Evolutionary conservation across 2,797 vertebrate species (phyloP), one percentile per base, ranked within the genome.

Genomic region (Channallabes apus): DNA sequence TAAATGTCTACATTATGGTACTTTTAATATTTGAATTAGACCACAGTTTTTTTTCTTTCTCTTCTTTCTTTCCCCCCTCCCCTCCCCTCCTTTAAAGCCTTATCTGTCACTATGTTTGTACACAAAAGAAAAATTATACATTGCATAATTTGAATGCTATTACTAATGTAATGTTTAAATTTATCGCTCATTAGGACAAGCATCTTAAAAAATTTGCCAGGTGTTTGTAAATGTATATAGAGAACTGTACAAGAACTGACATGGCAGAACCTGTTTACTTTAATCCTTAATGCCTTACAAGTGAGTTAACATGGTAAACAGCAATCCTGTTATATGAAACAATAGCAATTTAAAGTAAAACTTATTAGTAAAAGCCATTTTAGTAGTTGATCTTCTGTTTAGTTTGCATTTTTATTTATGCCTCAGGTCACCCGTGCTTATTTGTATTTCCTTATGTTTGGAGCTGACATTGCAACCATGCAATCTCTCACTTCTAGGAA

Each of bases 401-500:
- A 32, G 54, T 58, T 76, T 76, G 51, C 9, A 77, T 29, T 3
- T 73, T 73, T 73, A 73, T 6, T 73, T 6, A 51, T n/a, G 71
- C 24, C 24, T 7, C 41, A 51, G 6, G n/a, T 27, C 41, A 14
- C 12, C 41, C 17, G 14, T 73, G 41, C 14, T 51, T 51, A 73
- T 73, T 73, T 73, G 41, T 73, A n/a, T 20, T 51, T 14, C 5
- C 8, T 72, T 51, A 46, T 72, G 5, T 72, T 71, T 72, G 46
- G 69, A 51, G 22, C 41, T 38, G 56, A 72, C n/a, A 54, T 24
- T 85, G 58, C 38, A 51, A 46, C 24, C n/a, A 17, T 58, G 9
- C 12, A 35, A 81, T 15, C 67, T 46, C 2, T 54, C 59, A 61
- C 59, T 29, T 41, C 0, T 88, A 98, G 98, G 98, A 32, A 99